Evolutionary conservation across 2,888 invertebrate species (phyloP).

Genomic region (Crepidodera aurea): DNA sequence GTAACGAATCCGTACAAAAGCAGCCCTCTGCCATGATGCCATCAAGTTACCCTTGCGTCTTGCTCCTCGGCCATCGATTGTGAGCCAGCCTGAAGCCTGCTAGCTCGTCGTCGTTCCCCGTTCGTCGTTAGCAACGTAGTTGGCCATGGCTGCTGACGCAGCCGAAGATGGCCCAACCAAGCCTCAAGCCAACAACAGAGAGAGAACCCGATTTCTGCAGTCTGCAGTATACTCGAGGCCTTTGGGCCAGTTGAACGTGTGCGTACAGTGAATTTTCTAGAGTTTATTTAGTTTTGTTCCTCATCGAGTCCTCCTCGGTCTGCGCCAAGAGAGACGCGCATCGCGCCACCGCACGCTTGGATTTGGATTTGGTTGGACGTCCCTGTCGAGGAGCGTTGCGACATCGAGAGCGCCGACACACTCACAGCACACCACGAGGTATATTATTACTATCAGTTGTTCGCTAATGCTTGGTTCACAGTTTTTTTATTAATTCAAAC

Average conservation of each 20-base stretch:
- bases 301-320: constrained; percentile 38
- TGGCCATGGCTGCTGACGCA: constrained; percentile 30
- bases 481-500: too few relatives aligned
- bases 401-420: constrained; percentile 27
- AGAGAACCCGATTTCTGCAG: constrained; percentile 46
- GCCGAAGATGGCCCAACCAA: constrained; percentile 38
- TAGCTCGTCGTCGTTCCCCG: constrained; percentile 33
- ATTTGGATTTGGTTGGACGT: constrained; percentile 35
- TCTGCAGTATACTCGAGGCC: constrained; percentile 52
- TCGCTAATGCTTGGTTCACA: constrained; percentile 27
- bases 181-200: constrained; percentile 31
- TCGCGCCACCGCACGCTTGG: constrained; percentile 36
- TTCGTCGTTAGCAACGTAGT: constrained; percentile 40
- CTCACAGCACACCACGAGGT: constrained; percentile 35
- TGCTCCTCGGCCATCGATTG: constrained; percentile 40
- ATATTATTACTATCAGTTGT: constrained; percentile 33
- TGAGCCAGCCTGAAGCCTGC: background rate
- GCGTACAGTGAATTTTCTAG: constrained; percentile 15
- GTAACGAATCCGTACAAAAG: constrained; percentile 11
- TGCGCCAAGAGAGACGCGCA: constrained; percentile 42
- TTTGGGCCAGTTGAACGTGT: constrained; percentile 42
- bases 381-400: constrained; percentile 33
- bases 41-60: constrained; percentile 14
- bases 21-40: constrained; percentile 8
- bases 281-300: constrained; percentile 12